phyloP scores from a whole-genome alignment of 2,888 invertebrate genomes.

The Harpalus rufipes region DNA sequence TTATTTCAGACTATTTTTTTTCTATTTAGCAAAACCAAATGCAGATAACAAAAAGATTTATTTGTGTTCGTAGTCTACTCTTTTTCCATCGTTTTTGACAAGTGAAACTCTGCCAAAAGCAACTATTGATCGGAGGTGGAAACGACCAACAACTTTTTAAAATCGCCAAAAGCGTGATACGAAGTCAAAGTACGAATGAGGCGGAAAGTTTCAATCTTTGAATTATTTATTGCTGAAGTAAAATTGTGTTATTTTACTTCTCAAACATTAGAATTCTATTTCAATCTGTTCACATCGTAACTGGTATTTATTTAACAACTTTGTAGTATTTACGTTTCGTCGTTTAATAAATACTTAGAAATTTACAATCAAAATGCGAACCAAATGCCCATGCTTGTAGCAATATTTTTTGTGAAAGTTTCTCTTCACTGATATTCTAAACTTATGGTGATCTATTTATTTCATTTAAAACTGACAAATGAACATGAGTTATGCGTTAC shows the following conservation, averaged over 20 bases:
- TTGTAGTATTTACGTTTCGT: background rate
- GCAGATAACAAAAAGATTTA: constrained; percentile 25
- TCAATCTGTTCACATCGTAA: constrained; percentile 7
- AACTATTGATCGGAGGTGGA: constrained; percentile 28
- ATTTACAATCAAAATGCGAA: background rate
- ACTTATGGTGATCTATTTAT: no score
- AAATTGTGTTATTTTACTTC: constrained; percentile 25
- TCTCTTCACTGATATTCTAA: no score
- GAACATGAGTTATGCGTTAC: no score
- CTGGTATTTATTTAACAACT: constrained; percentile 6
- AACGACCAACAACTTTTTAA: constrained; percentile 23
- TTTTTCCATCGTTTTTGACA: background rate
- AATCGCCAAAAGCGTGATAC: constrained; percentile 19
- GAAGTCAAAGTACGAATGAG: constrained; percentile 1
- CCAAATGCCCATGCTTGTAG: no score
- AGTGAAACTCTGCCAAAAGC: constrained; percentile 28
- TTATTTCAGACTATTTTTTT: background rate
- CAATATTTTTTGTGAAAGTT: no score
- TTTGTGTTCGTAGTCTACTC: constrained; percentile 8
- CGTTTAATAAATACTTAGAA: background rate
- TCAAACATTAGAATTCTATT: constrained; percentile 13
- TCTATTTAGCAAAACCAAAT: background rate
- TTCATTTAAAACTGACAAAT: no score
- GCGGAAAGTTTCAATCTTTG: constrained; percentile 15
- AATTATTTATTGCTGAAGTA: constrained; percentile 25